Evolutionary conservation across 1,140 invertebrate genomes (phyloP), one percentile per base, ranked within the genome.

Genomic region (Limonius californicus): DNA sequence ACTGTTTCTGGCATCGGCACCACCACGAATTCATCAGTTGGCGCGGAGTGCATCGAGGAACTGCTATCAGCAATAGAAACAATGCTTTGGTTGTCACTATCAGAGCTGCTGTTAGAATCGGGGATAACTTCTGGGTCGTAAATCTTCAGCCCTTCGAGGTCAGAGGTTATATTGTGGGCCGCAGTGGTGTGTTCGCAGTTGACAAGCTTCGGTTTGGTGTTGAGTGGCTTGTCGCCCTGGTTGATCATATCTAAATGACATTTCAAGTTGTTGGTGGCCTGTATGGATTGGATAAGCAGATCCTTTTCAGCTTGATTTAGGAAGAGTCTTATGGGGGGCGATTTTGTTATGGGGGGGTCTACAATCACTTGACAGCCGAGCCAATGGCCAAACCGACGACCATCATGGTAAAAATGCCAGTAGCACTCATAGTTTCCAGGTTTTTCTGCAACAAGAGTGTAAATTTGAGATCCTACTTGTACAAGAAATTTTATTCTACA

Each of bases 381-480:
- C 72, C 72, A 75, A 18, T 72, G 68, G 3, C 75, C 77, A 59
- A 77, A 78, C 19, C 74, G 69, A 9, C 68, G 62, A n/a, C 69
- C 70, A 14, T 68, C 64, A 42, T 77, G 70, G 54, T 73, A 69
- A 63, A 77, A 77, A 47, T 77, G 70, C 74, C 74, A 78, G 55
- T 76, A 77, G 35, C 73, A 74, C 65, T 78, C 74, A 58, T 77
- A 78, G 23, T 50, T 70, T 15, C 77, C 77, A 23, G 68, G 61
- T 20, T 71, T 66, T 56, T 56, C 75, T 77, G 56, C 19, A 54
- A 32, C 43, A 58, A 39, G n/a, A 27, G 9, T 27, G 23, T 3
- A 4, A 4, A 27, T 27, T 27, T 4, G 23, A 27, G 9, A 27
- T 27, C 9, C n/a, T n/a, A n/a, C n/a, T n/a, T n/a, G n/a, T n/a